A percentile compares a stretch with the other conserved stretches of the same genome.
Conservation (phyloP, 1,140 invertebrate species). For the Parapsyche elsis region DNA sequence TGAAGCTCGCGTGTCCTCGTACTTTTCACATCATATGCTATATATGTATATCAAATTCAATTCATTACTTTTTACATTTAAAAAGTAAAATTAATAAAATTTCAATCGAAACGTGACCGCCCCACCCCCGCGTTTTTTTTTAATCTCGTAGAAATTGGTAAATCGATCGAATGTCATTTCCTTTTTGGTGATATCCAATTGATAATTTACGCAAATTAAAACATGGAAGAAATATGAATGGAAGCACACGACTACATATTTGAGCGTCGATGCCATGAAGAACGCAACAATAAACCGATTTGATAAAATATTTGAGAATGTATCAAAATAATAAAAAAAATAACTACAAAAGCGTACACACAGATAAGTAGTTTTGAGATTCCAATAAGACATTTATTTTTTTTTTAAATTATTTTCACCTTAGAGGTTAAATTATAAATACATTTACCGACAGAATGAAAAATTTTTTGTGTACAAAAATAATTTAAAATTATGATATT, state of each 20-base stretch:
- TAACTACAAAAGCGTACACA: background rate
- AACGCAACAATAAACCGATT: no score
- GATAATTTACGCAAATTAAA: background rate
- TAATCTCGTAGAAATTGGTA: no score
- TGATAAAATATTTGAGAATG: no score
- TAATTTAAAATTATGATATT: background rate
- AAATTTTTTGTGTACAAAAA: background rate
- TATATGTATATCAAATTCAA: background rate
- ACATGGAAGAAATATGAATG: slow-evolving; percentile 11
- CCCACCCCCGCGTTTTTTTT: no score
- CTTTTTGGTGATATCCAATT: no score
- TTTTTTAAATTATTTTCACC: no score
- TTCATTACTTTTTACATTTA: background rate
- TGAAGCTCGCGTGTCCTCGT: background rate
- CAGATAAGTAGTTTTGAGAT: background rate
- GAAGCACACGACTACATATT: background rate
- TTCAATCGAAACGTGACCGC: no score
- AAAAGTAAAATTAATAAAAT: no score
- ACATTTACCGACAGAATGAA: background rate
- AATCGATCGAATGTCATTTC: no score
- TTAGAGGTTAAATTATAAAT: no score
- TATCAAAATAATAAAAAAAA: background rate
- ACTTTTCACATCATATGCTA: background rate
- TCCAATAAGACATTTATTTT: background rate
- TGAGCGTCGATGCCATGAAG: no score